Base-by-base conservation (phyloP, 2,888 invertebrate species). In the Coelopa pilipes region DNA sequence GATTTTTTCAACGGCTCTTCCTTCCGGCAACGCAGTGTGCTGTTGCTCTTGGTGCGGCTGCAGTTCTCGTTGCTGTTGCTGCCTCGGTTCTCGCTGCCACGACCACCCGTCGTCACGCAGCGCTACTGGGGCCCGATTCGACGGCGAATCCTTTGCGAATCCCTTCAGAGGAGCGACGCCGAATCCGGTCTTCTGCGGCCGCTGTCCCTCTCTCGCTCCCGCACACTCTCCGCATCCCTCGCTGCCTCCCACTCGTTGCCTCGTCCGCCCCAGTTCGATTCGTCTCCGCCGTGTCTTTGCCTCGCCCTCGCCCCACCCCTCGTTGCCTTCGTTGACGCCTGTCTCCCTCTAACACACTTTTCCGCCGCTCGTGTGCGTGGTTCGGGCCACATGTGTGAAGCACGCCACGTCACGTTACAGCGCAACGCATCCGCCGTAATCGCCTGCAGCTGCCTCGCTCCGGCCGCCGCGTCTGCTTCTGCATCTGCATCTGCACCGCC, bases 381-480 rank as follows among this genome's bases (percentile, higher is more conserved):
- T 57, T 57, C 17, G n/a, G 21, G 17, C 21, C 57, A 19, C 21
- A 11, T 57, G n/a, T 57, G 19, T 57, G 57, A 11, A n/a, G 12
- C 57, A 21, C 15, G 55, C 21, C n/a, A 47, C 60, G 70, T 24
- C 53, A 60, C 24, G 34, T 17, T 3, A 55, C 15, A 4, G 24
- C 55, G 49, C 46, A 60, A 34, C 17, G 69, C 69, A 69, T 59
- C 34, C 62, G 62, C 15, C 60, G 63, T 66, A 55, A 55, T 19
- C 24, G 24, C 59, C 50, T 71, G 7, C 7, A 34, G 34, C 34
- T 34, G 34, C 34, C 7, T 34, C 34, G 2, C 34, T 34, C 7
- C 34, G 34, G 34, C 34, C 34, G 34, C 34, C 34, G 34, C 7
- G 7, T 34, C 34, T 34, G 34, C 7, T n/a, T n/a, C n/a, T n/a